Conservation (phyloP, 2,888 invertebrate genomes). For the Chesias legatella region DNA sequence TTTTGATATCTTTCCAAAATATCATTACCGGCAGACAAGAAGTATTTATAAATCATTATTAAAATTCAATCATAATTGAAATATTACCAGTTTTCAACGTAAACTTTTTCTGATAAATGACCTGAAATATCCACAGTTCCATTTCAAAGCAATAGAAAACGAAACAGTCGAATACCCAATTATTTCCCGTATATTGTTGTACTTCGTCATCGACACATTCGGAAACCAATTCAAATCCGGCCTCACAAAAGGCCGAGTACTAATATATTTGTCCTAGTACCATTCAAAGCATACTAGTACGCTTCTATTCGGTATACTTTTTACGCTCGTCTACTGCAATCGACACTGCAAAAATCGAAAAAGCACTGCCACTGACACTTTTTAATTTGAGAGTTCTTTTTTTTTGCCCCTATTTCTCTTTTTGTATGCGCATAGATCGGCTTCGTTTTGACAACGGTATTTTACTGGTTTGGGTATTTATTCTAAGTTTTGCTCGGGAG, state of each 20-base stretch:
- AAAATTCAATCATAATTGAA: too few species aligned
- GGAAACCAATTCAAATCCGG: conserved; percentile 11
- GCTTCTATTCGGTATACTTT: conserved; percentile 10
- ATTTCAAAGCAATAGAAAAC: too few species aligned
- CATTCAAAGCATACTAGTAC: conserved; percentile 8
- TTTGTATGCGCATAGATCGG: conserved; percentile 23
- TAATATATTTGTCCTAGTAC: conserved; percentile 17
- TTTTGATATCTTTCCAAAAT: too few species aligned
- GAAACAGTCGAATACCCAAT: background rate
- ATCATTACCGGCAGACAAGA: too few species aligned
- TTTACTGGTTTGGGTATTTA: conserved; percentile 9
- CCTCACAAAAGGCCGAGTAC: conserved; percentile 10
- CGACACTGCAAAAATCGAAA: conserved; percentile 32
- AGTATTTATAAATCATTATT: too few species aligned
- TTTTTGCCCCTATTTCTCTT: conserved; percentile 30
- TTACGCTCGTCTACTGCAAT: conserved; percentile 36
- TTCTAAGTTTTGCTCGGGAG: conserved; percentile 5
- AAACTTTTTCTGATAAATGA: too few species aligned
- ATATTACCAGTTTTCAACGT: too few species aligned
- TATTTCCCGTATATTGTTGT: conserved; percentile 18
- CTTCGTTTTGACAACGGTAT: conserved; percentile 11
- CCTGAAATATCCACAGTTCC: too few species aligned
- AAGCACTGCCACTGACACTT: conserved; percentile 46
- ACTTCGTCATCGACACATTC: conserved; percentile 9
- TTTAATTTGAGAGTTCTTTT: conserved; percentile 48